Conservation (phyloP, 1,140 invertebrate genomes). For the Hermetia illucens region DNA sequence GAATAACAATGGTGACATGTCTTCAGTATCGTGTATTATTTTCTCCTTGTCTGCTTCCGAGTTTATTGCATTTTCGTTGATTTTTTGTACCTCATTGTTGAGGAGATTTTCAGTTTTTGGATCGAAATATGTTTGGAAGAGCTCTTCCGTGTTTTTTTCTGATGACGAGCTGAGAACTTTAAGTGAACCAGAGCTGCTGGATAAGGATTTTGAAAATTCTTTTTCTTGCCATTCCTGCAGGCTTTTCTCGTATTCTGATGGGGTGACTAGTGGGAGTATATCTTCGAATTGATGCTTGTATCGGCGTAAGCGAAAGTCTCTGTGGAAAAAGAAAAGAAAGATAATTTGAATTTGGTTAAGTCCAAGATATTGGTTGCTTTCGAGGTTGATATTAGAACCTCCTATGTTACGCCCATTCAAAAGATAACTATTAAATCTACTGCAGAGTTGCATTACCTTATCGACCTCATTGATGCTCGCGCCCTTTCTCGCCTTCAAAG, state of each 20-base stretch:
- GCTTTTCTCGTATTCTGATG: constrained; percentile 14
- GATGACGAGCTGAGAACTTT: constrained; percentile 11
- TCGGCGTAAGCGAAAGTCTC: constrained; percentile 21
- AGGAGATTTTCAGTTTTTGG: constrained; percentile 2
- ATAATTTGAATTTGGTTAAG: constrained; percentile 1
- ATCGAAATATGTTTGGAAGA: constrained; percentile 9
- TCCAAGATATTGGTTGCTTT: too few relatives aligned
- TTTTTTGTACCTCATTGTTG: too few relatives aligned
- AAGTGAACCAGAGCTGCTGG: background rate
- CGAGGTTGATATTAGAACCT: too few relatives aligned
- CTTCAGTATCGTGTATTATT: constrained; percentile 13
- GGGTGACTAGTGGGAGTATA: constrained; percentile 15
- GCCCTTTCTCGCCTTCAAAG: too few relatives aligned
- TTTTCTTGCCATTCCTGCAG: background rate
- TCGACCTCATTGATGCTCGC: too few relatives aligned
- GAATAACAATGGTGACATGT: constrained; percentile 23
- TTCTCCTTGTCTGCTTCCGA: constrained; percentile 2
- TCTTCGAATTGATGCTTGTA: constrained; percentile 25
- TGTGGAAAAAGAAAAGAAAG: constrained; percentile 5
- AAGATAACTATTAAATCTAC: too few relatives aligned
- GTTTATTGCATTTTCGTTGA: background rate
- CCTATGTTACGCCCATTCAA: too few relatives aligned
- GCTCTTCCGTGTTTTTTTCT: constrained; percentile 12
- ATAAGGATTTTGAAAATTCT: background rate
- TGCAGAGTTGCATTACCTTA: too few relatives aligned